Base-by-base conservation (phyloP, 92 coral and sea anemone genomes). In the Virgularia gustaviana region DNA sequence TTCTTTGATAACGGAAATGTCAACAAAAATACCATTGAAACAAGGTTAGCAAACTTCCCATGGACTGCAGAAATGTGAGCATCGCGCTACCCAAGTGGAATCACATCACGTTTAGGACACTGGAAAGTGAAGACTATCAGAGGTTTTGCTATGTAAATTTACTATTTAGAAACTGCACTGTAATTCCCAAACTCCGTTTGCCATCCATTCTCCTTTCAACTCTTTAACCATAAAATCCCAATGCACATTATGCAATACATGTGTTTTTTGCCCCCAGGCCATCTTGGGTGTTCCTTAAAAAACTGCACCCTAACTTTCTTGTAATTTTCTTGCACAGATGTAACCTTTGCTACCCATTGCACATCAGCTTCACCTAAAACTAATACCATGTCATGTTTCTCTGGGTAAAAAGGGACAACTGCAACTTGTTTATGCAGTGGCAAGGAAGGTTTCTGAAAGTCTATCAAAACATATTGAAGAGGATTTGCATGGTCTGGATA, bases 51-150 rank as follows among this genome's bases (percentile, higher is more conserved):
- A 25, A 73, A 12, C 56, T 73, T 79, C 60, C 88, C 88, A 8
- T 84, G 85, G 88, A 79, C 84, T 49, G 72, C 84, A 49, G 88
- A 83, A 73, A 62, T 83, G 77, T 70, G 68, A 62, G 84, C 83
- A 36, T 72, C 83, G 41, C 71, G 84, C 32, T 78, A 65, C 22
- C 88, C 84, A 38, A 65, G 63, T 78, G 88, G 83, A 78, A 51
- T 78, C 8, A 73, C 88, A 28, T 63, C 88, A 31, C 72, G 84
- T 25, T 79, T 83, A 10, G 84, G 88, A 36, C 78, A 78, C 72
- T 83, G 88, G 88, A 83, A 83, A 72, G 82, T 83, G 88, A 79
- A 60, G 88, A 84, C 28, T 79, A 73, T 51, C 81, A 84, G 29
- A 84, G 79, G 32, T 79, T 84, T 71, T 60, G 72, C 70, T 84